Base-by-base conservation (phyloP, 2,888 invertebrate genomes). In the Rhopalosiphum nymphaeae region DNA sequence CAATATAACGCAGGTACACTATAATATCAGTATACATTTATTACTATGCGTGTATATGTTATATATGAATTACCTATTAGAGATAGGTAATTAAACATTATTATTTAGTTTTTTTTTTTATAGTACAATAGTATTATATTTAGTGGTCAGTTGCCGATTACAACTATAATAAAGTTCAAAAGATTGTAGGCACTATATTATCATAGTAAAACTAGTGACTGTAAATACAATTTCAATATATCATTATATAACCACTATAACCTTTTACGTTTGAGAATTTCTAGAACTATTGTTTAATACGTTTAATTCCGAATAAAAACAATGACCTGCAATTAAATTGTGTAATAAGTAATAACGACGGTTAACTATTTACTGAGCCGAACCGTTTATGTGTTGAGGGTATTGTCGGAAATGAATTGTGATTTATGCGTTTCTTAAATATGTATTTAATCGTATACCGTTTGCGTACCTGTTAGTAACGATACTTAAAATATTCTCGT, bases 261-360 rank as follows among this genome's bases (percentile, higher is more conserved):
- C 78, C 78, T 78, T 78, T 78, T 78, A 78, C 36, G 21, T 78
- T 36, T 78, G 21, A 9, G 36, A 7, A 78, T 53, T 36, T 78
- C 36, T 36, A 78, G 78, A 36, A 78, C 78, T 36, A 36, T 36
- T 78, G 21, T 78, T 21, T 36, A 78, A 21, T 21, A 36, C 21
- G 78, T 78, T 78, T 36, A 3, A 86, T 86, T 86, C 46, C 46
- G 29, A 86, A 46, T 86, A 46, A 86, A 49, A 86, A 46, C 46
- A 46, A 86, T 46, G 46, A 86, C 86, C 46, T 21, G 86, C 29
- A 86, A 49, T 86, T 86, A 86, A 29, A 46, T 46, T 86, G 29
- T 86, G 86, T 26, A 86, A 86, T 86, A 46, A 46, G 86, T 26
- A 86, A 86, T 86, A 46, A 46, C 86, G 29, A 86, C n/a, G 29